A percentile compares a stretch with the other conserved stretches of the same genome.
These are phyloP conservation scores for Smutsia gigantea DNA, from an alignment of 2,797 vertebrate genomes.

Conservation along the genomic window DNA sequence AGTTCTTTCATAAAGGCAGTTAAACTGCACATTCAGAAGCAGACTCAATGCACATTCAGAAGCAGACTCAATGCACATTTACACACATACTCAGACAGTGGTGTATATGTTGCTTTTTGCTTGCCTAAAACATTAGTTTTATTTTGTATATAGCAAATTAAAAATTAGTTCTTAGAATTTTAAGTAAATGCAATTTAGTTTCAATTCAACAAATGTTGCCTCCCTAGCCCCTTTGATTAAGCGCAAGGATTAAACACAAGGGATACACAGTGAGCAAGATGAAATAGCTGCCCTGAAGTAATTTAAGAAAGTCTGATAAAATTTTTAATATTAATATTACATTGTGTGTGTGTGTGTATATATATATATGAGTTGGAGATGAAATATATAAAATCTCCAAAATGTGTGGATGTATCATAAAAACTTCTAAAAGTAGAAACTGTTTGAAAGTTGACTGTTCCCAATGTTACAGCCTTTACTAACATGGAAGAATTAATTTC, in stretches of 20 bases:
- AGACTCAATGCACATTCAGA: neutral
- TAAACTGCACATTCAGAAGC: neutral
- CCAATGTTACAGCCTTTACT: neutral
- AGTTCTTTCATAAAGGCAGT: neutral
- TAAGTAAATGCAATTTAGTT: slow-evolving; percentile 4
- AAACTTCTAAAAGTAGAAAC: neutral
- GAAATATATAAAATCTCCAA: neutral
- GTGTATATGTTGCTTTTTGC: neutral
- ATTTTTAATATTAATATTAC: neutral
- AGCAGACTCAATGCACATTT: neutral
- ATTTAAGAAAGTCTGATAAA: neutral
- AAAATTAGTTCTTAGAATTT: slow-evolving; percentile 30
- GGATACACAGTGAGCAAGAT: neutral
- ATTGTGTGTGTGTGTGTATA: too few species aligned
- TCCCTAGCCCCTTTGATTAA: neutral
- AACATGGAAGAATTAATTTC: neutral
- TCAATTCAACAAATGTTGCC: neutral
- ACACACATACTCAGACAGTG: neutral
- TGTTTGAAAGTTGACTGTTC: neutral
- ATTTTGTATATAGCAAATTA: slow-evolving; percentile 27
- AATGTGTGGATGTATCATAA: neutral
- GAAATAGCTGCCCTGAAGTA: neutral
- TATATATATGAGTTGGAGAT: too few species aligned
- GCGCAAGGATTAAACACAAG: neutral
- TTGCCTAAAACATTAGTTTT: neutral